Evolutionary conservation across 2,797 vertebrate genomes (phyloP), one percentile per base, ranked within the genome.

Genomic region (Orientallactaga sibirica): DNA sequence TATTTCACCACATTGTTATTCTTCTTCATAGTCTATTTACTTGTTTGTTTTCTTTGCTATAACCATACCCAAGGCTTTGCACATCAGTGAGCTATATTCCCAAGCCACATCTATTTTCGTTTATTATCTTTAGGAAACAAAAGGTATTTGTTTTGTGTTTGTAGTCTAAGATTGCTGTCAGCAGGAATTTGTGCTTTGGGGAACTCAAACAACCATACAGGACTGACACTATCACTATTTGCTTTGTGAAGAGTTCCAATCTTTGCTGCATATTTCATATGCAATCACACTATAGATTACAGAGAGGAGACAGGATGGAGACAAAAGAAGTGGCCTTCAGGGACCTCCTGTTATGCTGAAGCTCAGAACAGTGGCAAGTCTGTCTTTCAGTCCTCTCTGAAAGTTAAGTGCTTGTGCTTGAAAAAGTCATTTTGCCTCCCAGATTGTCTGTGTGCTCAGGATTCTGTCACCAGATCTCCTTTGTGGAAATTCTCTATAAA

Each of bases 391-490:
- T 88, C 2, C 2, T 90, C 41, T 82, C 92, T 83, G 76, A 68
- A 93, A 37, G 55, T 82, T 81, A 64, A 24, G 41, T 94, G 20
- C 77, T 66, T 73, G 18, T n/a, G 27, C 41, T 93, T 76, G 27
- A 48, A 29, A 78, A 95, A 95, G 18, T 88, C 79, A 85, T 11
- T 90, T 95, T 78, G 25, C 22, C 91, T 79, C 62, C 78, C 29
- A 83, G 9, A 68, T 29, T 12, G 48, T 79, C 70, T 74, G 1
- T 73, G 74, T 76, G 27, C 29, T 84, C 66, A 70, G 37, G 7
- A 52, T 88, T 66, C 5, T 41, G 64, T 83, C 66, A 41, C 4
- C 33, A 92, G 78, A 79, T 2, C 3, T 71, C 37, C 37, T 71
- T 18, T 79, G 52, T 48, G n/a, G 66, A 58, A 55, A 43, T 68